These are phyloP conservation scores for Drosophila affinis DNA, from an alignment of 2,888 invertebrate genomes.

Conservation along the genomic window DNA sequence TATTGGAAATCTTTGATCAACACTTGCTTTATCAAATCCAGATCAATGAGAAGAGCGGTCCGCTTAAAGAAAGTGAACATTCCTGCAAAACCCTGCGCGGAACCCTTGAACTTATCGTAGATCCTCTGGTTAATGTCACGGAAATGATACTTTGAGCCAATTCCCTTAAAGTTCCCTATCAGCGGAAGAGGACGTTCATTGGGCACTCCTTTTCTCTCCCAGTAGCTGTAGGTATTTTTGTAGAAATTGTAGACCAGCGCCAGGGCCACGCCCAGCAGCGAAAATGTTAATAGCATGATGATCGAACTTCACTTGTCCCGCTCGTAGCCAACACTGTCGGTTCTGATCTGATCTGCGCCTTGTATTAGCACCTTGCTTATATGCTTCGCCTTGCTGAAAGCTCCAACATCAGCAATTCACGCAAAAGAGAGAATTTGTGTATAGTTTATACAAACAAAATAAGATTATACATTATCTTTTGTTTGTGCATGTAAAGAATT, in stretches of 20 bases:
- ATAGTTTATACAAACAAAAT: no score
- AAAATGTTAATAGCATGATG: slow-evolving; percentile 49
- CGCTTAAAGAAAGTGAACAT: slow-evolving; percentile 66
- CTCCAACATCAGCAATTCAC: neutral
- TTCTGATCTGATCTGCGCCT: neutral
- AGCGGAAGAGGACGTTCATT: slow-evolving; percentile 58
- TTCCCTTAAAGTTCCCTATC: slow-evolving; percentile 70
- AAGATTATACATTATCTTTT: neutral
- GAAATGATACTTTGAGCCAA: slow-evolving; percentile 58
- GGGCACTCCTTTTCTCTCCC: slow-evolving; percentile 62
- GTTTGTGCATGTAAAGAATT: neutral
- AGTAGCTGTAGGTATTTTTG: slow-evolving; percentile 58
- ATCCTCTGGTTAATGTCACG: slow-evolving; percentile 63
- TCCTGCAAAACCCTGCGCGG: slow-evolving; percentile 59
- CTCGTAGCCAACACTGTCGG: neutral
- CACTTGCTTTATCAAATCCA: slow-evolving; percentile 80
- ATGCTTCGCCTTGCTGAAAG: neutral
- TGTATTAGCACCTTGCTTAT: neutral
- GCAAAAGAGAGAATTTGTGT: neutral
- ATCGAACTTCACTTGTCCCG: neutral
- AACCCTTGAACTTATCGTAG: slow-evolving; percentile 69
- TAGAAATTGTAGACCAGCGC: slow-evolving; percentile 43
- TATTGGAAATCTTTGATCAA: slow-evolving; percentile 81
- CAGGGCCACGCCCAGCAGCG: slow-evolving; percentile 44
- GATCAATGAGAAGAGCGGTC: slow-evolving; percentile 62